phyloP scores from a whole-genome alignment of 2,113 vertebrate species.

The Ceuthmochares aereus region DNA sequence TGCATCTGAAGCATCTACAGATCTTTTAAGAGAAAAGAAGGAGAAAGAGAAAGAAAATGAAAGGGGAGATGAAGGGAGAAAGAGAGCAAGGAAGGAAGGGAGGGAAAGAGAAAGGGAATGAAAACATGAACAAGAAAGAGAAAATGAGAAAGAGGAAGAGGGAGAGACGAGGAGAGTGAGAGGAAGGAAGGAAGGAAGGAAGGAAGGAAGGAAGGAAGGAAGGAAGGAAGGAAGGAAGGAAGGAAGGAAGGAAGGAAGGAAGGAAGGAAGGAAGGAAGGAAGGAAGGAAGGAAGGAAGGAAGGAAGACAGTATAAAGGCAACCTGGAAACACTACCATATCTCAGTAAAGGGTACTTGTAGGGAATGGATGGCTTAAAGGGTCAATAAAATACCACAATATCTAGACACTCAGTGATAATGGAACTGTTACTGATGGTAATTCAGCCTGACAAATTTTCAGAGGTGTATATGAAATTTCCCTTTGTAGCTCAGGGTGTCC shows the following conservation, averaged over 20 bases:
- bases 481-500: background rate
- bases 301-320: slow-evolving; percentile 1
- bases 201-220: too few species aligned
- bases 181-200: too few species aligned
- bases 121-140: background rate
- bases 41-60: background rate
- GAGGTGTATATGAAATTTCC: background rate
- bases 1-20: background rate
- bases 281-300: too few species aligned
- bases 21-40: background rate
- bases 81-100: too few species aligned
- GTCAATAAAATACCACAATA: background rate
- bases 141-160: too few species aligned
- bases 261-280: too few species aligned
- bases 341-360: background rate
- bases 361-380: background rate
- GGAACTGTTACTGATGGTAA: background rate
- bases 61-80: background rate
- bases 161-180: too few species aligned
- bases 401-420: background rate
- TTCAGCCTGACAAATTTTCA: background rate
- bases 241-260: too few species aligned
- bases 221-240: too few species aligned
- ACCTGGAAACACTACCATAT: background rate
- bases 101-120: background rate